Evolutionary conservation across 2,797 vertebrate genomes (phyloP).

Genomic region (Astyanax mexicanus): DNA sequence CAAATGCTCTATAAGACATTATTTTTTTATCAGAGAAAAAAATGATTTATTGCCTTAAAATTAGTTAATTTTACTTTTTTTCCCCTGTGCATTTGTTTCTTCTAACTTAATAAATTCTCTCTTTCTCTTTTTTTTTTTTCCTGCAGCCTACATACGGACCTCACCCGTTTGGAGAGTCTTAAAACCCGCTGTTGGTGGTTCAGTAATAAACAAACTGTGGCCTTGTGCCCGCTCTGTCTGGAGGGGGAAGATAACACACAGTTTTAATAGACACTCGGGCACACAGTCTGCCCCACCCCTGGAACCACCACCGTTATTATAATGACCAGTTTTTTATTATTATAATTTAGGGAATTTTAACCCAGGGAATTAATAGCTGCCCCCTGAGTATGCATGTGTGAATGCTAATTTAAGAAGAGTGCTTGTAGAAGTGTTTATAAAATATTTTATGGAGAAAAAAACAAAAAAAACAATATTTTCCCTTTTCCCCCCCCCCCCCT

Average conservation of each 20-base stretch:
- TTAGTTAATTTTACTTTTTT: no score
- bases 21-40: no score
- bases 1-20: no score
- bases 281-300: conserved; percentile 56
- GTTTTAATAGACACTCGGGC: conserved; percentile 9
- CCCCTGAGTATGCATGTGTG: conserved; percentile 82
- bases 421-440: conserved; percentile 32
- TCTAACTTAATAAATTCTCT: not conserved
- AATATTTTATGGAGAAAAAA: conserved; percentile 77
- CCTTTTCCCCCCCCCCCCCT: conserved; percentile 50
- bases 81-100: no score
- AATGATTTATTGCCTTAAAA: no score
- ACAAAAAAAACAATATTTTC: conserved; percentile 66
- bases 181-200: conserved; percentile 66
- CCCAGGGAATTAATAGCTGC: conserved; percentile 36
- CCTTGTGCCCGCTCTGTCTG: conserved; percentile 18
- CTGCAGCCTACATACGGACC: conserved; percentile 92
- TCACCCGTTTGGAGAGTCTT: conserved; percentile 95
- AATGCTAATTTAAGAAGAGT: conserved; percentile 77
- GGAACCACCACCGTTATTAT: conserved; percentile 62
- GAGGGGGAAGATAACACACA: not conserved
- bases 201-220: not conserved
- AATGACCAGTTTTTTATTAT: conserved; percentile 58
- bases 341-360: conserved; percentile 34
- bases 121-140: conserved; percentile 10